Evolutionary conservation across 2,888 invertebrate genomes (phyloP).

Genomic region (Craniophora ligustri): DNA sequence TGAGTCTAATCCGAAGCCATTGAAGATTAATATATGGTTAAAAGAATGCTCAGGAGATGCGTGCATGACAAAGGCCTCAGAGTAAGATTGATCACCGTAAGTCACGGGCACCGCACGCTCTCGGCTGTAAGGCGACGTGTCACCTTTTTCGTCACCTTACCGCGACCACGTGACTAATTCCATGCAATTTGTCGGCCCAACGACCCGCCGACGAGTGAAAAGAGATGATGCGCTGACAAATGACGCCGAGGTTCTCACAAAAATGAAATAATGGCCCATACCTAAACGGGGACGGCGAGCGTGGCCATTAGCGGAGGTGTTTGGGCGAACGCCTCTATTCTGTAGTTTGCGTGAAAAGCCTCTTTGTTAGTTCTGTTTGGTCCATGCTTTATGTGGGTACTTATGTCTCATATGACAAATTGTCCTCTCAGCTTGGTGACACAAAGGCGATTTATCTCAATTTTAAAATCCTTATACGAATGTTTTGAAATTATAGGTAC

Average conservation of each 20-base stretch:
- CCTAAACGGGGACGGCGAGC: conserved; percentile 83
- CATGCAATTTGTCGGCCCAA: conserved; percentile 85
- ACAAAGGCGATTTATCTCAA: conserved; percentile 78
- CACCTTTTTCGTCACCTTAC: conserved; percentile 88
- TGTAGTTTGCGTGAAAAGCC: conserved; percentile 85
- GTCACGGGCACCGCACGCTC: conserved; percentile 66
- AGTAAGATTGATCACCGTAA: conserved; percentile 81
- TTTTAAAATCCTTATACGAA: conserved; percentile 60
- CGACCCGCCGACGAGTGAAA: conserved; percentile 82
- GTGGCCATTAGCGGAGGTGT: conserved; percentile 86
- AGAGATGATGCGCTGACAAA: conserved; percentile 87
- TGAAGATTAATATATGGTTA: conserved; percentile 62
- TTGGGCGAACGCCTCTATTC: conserved; percentile 87
- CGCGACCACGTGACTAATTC: conserved; percentile 86
- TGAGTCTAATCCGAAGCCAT: conserved; percentile 69
- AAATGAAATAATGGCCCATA: conserved; percentile 87
- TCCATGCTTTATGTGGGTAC: conserved; percentile 84
- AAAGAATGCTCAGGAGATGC: conserved; percentile 73
- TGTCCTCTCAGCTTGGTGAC: conserved; percentile 69
- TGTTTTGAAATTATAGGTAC: conserved; percentile 35
- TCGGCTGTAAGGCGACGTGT: conserved; percentile 75
- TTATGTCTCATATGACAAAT: conserved; percentile 86
- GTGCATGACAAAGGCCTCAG: conserved; percentile 73
- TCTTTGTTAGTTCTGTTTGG: conserved; percentile 86
- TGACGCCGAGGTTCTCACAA: conserved; percentile 86